Conservation (phyloP, 1,140 invertebrate genomes). For the Metaphire vulgaris region DNA sequence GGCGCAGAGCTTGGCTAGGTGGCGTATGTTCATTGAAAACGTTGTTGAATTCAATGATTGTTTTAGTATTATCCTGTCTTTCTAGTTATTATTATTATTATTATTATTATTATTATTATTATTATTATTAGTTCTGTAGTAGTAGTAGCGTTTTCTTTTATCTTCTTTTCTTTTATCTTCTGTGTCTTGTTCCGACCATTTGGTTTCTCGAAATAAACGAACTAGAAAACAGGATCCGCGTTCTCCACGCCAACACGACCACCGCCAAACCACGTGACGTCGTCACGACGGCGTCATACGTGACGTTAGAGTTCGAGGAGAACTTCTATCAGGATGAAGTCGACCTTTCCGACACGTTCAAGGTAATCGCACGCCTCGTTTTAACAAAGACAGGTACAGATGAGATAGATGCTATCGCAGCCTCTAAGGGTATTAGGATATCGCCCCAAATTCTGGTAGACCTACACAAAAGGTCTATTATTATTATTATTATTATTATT, state of each 20-base stretch:
- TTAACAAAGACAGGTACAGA: no score
- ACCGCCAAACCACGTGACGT: background rate
- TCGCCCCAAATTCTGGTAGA: no score
- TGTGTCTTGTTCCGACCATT: constrained; percentile 47
- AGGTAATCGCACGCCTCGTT: constrained; percentile 17
- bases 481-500: constrained; percentile 4
- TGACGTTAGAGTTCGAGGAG: background rate
- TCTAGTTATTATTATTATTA: no score
- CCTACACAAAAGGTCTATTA: no score
- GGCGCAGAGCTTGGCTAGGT: no score
- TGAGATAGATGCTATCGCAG: no score
- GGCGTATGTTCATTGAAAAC: no score
- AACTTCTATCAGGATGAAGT: constrained; percentile 7
- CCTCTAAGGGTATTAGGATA: no score
- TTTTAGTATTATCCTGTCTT: no score
- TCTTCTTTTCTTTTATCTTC: constrained; percentile 46
- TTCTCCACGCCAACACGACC: constrained; percentile 9
- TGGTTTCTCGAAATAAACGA: constrained; percentile 51
- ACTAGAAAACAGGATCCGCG: constrained; percentile 35
- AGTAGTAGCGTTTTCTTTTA: background rate
- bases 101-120: background rate
- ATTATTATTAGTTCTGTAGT: no score
- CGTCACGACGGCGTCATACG: background rate
- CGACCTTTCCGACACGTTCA: constrained; percentile 12
- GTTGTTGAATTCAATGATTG: no score